Base-by-base conservation (phyloP, 2,888 invertebrate genomes). In the Dasysyrphus albostriatus region DNA sequence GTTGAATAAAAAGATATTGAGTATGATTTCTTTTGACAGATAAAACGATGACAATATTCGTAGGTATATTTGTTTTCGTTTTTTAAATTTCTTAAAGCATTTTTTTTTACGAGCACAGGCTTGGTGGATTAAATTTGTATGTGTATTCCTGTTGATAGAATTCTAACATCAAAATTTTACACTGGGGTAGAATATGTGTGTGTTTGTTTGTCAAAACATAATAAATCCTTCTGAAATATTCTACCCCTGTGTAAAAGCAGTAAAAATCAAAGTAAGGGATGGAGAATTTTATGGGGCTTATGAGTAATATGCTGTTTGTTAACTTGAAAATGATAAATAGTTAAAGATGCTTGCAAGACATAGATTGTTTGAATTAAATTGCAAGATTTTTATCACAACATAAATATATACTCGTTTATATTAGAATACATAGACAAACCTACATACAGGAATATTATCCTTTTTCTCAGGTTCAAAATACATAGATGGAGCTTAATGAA, bases 301-400 rank as follows among this genome's bases (percentile, higher is more conserved):
- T 76, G 34, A 44, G 70, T 49, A 49, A 49, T 32, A 19, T 49
- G 47, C 42, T 54, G 61, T 32, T 65, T 65, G 65, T 73, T 73
- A 39, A 78, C 78, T 72, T 65, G 58, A 65, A 76, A 72, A 59
- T 82, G 76, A 82, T 77, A 56, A 82, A 82, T 76, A 70, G 76
- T 67, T 47, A 24, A 37, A 44, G 56, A 54, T n/a, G 47, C 19
- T 16, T 34, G 61, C 29, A 32, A 19, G 10, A 16, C 10, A 10
- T 24, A 24, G 24, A 24, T 54, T 14, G 19, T n/a, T 54, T 44
- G 42, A 9, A 16, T 10, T 5, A 67, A 49, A 39, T 77, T 39
- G 49, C 39, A 44, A 19, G 49, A 58, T 73, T 58, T 42, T 29
- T 9, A 42, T 49, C 49, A 19, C 29, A 34, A 6, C 49, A 58